A percentile compares a stretch with the other conserved stretches of the same genome.
These are phyloP conservation scores for Meiosimyza decipiens DNA, from an alignment of 2,888 invertebrate species.

Conservation along the genomic window DNA sequence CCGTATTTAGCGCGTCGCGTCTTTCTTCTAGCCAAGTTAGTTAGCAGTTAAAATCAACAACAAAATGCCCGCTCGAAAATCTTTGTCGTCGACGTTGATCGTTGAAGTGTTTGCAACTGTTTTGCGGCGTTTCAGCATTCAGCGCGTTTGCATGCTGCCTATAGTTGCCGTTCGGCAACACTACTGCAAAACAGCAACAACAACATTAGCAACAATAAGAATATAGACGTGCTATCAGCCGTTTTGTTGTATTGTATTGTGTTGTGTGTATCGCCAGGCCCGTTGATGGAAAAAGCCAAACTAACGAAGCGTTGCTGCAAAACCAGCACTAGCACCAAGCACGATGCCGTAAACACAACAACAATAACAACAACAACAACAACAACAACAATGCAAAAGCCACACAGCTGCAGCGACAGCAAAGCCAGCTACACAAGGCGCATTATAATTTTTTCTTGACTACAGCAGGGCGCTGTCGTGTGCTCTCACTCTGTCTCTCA, in stretches of 20 bases:
- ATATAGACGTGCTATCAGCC: conserved; percentile 33
- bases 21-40: neutral
- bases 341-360: conserved; percentile 37
- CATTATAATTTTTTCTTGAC: neutral
- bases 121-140: conserved; percentile 58
- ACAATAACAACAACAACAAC: conserved; percentile 29
- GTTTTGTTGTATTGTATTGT: conserved; percentile 30
- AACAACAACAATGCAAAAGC: conserved; percentile 30
- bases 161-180: conserved; percentile 31
- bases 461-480: conserved; percentile 14
- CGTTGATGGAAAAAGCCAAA: conserved; percentile 29
- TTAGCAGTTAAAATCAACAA: conserved; percentile 36
- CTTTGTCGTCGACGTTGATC: conserved; percentile 63
- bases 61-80: conserved; percentile 60
- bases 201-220: conserved; percentile 34
- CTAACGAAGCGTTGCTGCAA: conserved; percentile 41
- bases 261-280: conserved; percentile 4
- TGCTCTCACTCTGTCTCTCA: neutral
- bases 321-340: conserved; percentile 37
- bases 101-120: conserved; percentile 66
- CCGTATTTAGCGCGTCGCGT: conserved; percentile 7
- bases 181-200: conserved; percentile 34
- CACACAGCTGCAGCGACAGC: conserved; percentile 19
- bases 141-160: conserved; percentile 41
- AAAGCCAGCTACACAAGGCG: neutral